phyloP scores from a whole-genome alignment of 2,113 vertebrate genomes.

The Mustelus asterias region DNA sequence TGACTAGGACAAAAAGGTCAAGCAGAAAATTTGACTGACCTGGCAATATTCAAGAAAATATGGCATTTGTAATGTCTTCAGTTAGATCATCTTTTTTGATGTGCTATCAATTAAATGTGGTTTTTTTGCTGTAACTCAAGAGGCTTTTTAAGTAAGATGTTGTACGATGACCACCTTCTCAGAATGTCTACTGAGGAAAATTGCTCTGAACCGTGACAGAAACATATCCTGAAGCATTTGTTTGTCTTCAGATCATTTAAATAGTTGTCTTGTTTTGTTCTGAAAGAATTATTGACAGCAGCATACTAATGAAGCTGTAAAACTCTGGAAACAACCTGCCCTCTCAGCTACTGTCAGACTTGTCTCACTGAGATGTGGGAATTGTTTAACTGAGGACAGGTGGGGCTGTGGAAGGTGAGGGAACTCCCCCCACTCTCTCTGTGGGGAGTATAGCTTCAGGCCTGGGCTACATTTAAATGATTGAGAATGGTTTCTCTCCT shows the following conservation, averaged over 20 bases:
- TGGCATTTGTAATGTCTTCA: not conserved
- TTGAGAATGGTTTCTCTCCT: not conserved
- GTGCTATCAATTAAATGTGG: not conserved
- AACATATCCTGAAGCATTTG: not conserved
- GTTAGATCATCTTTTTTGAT: not conserved
- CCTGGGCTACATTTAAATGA: not conserved
- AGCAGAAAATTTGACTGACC: not conserved
- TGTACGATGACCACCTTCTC: not conserved
- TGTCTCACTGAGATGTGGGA: not conserved
- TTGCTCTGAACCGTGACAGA: not conserved
- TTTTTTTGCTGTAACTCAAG: not conserved
- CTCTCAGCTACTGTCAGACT: not conserved
- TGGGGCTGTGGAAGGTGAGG: not conserved
- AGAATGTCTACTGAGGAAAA: not conserved
- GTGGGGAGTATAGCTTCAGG: not conserved
- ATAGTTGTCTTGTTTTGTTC: not conserved
- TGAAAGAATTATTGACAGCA: not conserved
- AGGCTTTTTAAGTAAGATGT: not conserved
- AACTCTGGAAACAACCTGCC: not conserved
- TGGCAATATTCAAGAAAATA: not conserved
- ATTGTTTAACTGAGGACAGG: not conserved
- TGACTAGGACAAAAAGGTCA: not conserved
- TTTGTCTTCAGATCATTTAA: not conserved
- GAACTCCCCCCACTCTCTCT: not conserved
- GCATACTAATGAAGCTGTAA: not conserved